Base-by-base conservation (phyloP, 30 jellyfish, hydroid and myxozoan genomes). In the Cassiopea andromeda region DNA sequence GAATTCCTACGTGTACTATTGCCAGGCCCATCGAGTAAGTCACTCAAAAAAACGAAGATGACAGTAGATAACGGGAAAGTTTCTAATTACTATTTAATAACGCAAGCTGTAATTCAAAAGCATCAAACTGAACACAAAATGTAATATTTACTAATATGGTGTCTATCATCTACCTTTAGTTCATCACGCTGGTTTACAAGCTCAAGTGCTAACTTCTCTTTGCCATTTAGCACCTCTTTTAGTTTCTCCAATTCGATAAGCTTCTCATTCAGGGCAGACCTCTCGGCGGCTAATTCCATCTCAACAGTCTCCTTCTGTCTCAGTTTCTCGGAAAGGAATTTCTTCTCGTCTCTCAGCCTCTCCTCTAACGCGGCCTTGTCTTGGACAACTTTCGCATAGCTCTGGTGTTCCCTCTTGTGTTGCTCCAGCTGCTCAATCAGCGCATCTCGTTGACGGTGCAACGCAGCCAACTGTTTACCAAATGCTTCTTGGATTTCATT, bases 401-500 rank as follows among this genome's bases (percentile, higher is more conserved):
- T 91, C 72, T 74, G 92, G 67, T 92, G 97, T 17, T 80, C 91
- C 18, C 64, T 59, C 44, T 87, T 92, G 87, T 86, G 97, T 18
- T 86, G 89, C 17, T 92, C 97, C 9, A 92, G 64, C 44, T 86
- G 93, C 60, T 92, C 97, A 44, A 92, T 48, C 44, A 92, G 87
- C 7, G 90, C 93, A 72, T 92, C 97, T 48, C 97, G 78, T 73
- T 92, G 97, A 6, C 90, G 89, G 47, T 92, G 92, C 73, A 92
- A 83, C 50, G 93, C 94, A 13, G 97, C 90, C 69, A 92, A 47
- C 50, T 92, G 97, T 44, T 93, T 91, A 2, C 97, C 93, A 73
- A 92, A 85, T 19, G 93, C 94, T 70, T 92, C 97, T 68, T 92
- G 97, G 59, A 92, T 80, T 46, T 92, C 97, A 38, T 54, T 76